Conservation (phyloP, 2,797 vertebrate species). For the Discoglossus pictus region DNA sequence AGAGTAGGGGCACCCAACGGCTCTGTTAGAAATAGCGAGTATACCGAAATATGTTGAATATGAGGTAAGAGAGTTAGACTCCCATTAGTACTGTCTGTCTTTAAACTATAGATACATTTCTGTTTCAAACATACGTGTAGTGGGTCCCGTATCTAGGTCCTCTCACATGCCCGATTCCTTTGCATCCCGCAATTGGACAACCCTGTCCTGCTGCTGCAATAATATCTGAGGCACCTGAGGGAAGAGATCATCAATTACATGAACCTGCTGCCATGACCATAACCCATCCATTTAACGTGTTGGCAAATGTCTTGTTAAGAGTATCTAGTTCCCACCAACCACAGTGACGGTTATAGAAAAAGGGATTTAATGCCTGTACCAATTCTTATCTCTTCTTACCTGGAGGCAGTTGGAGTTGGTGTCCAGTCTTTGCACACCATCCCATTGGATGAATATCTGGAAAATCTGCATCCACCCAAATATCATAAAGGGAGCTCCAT, state of each 20-base stretch:
- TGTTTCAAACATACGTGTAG: slow-evolving; percentile 77
- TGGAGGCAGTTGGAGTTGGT: slow-evolving; percentile 79
- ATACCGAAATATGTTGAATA: no score
- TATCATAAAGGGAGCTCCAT: slow-evolving; percentile 81
- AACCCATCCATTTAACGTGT: no score
- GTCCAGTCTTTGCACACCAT: slow-evolving; percentile 83
- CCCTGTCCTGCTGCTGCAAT: slow-evolving; percentile 73
- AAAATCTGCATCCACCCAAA: slow-evolving; percentile 82
- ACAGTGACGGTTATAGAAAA: no score
- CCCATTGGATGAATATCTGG: slow-evolving; percentile 82
- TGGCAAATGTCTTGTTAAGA: no score
- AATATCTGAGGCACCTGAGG: slow-evolving; percentile 70
- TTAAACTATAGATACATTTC: no score
- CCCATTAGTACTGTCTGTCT: no score
- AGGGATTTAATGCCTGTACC: no score
- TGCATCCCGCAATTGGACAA: slow-evolving; percentile 88
- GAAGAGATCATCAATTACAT: no score
- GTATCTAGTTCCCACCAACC: no score
- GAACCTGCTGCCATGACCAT: no score
- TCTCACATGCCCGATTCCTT: slow-evolving; percentile 84
- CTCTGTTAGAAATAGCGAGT: slow-evolving; percentile 67
- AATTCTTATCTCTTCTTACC: slow-evolving; percentile 72
- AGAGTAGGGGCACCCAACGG: slow-evolving; percentile 87
- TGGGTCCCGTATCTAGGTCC: slow-evolving; percentile 88
- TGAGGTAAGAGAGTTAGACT: no score